Evolutionary conservation across 2,797 vertebrate species (phyloP).

Genomic region (Labeo calbasu): DNA sequence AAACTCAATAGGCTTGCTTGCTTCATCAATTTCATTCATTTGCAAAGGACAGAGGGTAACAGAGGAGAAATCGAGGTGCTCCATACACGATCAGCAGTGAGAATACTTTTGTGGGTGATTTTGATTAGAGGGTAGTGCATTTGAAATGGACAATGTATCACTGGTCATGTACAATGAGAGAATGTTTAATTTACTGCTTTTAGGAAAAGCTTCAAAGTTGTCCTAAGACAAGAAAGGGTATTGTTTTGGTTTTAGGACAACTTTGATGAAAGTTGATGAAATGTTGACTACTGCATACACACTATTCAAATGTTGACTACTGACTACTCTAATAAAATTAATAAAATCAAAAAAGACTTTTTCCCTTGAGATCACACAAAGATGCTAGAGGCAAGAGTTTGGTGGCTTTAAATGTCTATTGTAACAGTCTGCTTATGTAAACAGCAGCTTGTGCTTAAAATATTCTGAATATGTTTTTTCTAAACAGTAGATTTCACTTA

Average conservation of each 20-base stretch:
- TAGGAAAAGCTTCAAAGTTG: background rate
- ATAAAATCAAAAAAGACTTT: background rate
- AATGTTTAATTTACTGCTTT: conserved; percentile 1
- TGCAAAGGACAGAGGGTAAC: too few relatives aligned
- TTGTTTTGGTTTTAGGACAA: too few relatives aligned
- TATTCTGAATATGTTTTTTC: background rate
- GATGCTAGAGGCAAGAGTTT: background rate
- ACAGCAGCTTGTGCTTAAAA: background rate
- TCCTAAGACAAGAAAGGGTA: too few relatives aligned
- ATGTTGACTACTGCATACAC: too few relatives aligned
- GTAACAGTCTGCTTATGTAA: conserved; percentile 1
- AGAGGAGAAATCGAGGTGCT: too few relatives aligned
- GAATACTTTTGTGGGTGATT: background rate
- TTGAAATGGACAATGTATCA: background rate
- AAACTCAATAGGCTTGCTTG: background rate
- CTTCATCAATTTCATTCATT: background rate
- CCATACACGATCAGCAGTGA: background rate
- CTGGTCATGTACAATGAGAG: background rate
- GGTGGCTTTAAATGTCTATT: background rate
- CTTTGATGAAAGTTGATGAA: too few relatives aligned
- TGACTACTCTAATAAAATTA: too few relatives aligned
- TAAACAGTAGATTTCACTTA: conserved; percentile 4
- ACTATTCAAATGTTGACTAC: too few relatives aligned
- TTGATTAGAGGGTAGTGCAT: background rate
- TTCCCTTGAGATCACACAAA: background rate